These are phyloP conservation scores for Hedychridium roseum DNA, from an alignment of 2,888 invertebrate species.

Conservation along the genomic window DNA sequence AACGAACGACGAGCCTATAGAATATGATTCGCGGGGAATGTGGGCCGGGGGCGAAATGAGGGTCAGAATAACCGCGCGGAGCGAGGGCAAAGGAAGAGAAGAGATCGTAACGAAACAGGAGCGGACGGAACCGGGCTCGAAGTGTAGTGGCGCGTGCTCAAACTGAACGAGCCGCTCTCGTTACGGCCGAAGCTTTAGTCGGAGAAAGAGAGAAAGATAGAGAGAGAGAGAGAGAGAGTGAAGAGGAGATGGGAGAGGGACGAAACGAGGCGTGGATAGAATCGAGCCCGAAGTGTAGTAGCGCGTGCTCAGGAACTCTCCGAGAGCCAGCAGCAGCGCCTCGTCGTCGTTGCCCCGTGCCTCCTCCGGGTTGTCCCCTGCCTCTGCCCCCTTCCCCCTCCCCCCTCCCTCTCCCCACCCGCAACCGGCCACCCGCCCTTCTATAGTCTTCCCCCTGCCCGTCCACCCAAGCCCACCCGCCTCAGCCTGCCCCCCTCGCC, in stretches of 20 bases:
- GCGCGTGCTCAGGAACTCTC: slow-evolving; percentile 46
- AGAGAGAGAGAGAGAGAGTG: slow-evolving; percentile 12
- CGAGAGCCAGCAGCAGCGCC: too few species aligned
- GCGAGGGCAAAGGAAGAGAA: neutral
- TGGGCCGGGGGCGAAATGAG: slow-evolving; percentile 1
- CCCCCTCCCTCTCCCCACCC: slow-evolving; percentile 7
- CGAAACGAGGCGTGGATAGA: slow-evolving; percentile 40
- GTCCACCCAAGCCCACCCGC: slow-evolving; percentile 26
- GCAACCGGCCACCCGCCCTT: slow-evolving; percentile 1
- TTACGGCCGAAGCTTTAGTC: too few species aligned
- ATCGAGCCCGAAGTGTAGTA: slow-evolving; percentile 43
- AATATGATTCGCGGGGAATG: too few species aligned
- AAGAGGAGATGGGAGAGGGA: slow-evolving; percentile 15
- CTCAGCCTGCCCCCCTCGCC: slow-evolving; percentile 5
- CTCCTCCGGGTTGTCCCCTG: slow-evolving; percentile 15
- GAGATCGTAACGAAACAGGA: slow-evolving; percentile 4
- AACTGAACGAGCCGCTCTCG: too few species aligned
- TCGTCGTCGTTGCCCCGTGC: slow-evolving; percentile 29
- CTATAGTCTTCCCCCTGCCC: slow-evolving; percentile 19
- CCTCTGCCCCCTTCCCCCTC: slow-evolving; percentile 3
- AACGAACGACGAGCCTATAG: too few species aligned
- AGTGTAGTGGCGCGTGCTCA: slow-evolving; percentile 3
- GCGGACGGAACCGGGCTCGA: neutral
- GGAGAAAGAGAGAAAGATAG: slow-evolving; percentile 7
- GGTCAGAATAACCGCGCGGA: slow-evolving; percentile 25